Evolutionary conservation across 2,113 vertebrate genomes (phyloP).

Genomic region (Amphiprion percula): DNA sequence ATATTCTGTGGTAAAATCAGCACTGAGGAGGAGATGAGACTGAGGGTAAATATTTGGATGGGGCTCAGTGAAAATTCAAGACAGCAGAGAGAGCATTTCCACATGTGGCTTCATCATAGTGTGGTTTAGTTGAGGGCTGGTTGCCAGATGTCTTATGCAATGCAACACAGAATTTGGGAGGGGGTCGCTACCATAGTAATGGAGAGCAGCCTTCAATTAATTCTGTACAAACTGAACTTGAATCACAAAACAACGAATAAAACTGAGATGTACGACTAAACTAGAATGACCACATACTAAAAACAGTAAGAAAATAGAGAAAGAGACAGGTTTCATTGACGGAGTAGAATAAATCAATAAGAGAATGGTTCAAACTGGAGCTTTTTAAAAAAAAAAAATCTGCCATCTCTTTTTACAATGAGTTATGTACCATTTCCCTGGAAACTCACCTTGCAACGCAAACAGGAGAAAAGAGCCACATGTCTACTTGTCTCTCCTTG

Average conservation of each 20-base stretch:
- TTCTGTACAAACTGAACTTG: not conserved
- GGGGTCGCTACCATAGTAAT: not conserved
- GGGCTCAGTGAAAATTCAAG: slow-evolving; percentile 37
- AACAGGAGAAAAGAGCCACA: not conserved
- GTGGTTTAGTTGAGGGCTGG: slow-evolving; percentile 16
- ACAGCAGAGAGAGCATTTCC: slow-evolving; percentile 54
- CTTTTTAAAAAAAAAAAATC: not conserved
- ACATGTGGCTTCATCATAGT: slow-evolving; percentile 60
- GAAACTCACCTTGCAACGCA: too few relatives aligned
- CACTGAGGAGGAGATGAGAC: slow-evolving; percentile 31
- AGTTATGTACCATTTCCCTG: not conserved
- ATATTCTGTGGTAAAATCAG: slow-evolving; percentile 4
- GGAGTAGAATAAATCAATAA: too few relatives aligned
- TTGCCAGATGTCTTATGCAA: slow-evolving; percentile 51
- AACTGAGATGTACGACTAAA: not conserved
- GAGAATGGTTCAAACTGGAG: too few relatives aligned
- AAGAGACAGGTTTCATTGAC: not conserved
- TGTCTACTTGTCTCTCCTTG: too few relatives aligned
- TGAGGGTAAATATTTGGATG: slow-evolving; percentile 59
- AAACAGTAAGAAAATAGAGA: not conserved
- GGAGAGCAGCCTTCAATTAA: not conserved
- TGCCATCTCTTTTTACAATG: not conserved
- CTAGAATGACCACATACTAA: not conserved
- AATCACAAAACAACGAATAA: not conserved
- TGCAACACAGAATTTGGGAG: slow-evolving; percentile 3